Percentiles rank a stretch among this genome's conserved stretches.
Evolutionary conservation across 2,797 vertebrate species (phyloP).

Genomic region (Cossypha polioptera): DNA sequence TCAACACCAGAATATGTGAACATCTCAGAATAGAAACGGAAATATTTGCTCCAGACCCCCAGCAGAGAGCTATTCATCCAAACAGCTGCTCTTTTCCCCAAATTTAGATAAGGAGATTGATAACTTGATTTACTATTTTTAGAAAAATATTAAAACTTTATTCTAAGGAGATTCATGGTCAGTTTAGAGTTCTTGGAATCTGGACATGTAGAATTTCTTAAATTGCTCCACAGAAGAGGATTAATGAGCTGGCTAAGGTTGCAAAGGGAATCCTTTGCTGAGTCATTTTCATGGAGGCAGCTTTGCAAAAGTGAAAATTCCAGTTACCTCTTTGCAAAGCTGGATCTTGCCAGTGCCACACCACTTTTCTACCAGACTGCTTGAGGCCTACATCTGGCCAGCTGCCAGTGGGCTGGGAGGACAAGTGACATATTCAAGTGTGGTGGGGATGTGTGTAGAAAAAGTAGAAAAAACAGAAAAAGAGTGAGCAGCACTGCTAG

Average conservation of each 20-base stretch:
- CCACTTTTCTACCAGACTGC: background rate
- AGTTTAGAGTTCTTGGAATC: background rate
- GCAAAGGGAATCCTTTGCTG: background rate
- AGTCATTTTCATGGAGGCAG: background rate
- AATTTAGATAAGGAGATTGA: background rate
- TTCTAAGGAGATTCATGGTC: background rate
- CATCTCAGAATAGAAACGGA: background rate
- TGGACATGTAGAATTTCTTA: background rate
- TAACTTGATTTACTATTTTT: background rate
- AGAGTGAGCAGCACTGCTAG: background rate
- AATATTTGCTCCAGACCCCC: background rate
- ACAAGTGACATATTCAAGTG: background rate
- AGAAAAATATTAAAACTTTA: background rate
- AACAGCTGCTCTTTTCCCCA: background rate
- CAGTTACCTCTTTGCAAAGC: background rate
- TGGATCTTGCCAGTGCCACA: background rate
- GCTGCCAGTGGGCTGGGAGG: background rate
- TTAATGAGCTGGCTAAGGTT: background rate
- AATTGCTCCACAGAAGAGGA: background rate
- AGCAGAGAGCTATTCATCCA: background rate
- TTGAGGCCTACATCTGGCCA: background rate
- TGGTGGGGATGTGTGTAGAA: background rate
- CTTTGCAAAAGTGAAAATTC: background rate
- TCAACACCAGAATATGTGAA: rapidly evolving
- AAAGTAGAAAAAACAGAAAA: too few relatives aligned